Evolutionary conservation across 2,113 vertebrate species (phyloP).

Genomic region (Dasyornis broadbenti): DNA sequence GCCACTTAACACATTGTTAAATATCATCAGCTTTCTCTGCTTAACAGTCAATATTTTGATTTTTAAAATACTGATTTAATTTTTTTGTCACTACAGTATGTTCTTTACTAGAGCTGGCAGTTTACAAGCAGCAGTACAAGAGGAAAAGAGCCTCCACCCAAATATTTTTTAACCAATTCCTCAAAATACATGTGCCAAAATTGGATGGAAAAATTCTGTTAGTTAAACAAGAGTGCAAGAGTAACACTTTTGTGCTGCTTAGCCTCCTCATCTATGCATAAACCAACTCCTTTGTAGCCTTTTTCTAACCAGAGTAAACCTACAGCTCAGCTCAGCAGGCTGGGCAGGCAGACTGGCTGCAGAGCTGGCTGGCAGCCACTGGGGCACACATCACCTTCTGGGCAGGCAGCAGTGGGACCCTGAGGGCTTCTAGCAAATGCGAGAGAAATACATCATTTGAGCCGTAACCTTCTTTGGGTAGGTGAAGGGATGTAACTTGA

Average conservation of each 20-base stretch:
- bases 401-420: not conserved
- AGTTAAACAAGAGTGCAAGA: not conserved
- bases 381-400: not conserved
- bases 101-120: slow-evolving; percentile 4
- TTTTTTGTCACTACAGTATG: not conserved
- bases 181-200: not conserved
- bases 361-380: not conserved
- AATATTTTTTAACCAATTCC: not conserved
- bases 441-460: slow-evolving; percentile 23
- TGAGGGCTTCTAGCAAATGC: not conserved
- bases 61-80: not conserved
- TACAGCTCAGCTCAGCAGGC: not conserved
- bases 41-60: not conserved
- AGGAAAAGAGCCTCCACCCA: slow-evolving; percentile 21
- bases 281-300: not conserved
- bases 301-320: not conserved
- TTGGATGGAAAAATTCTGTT: not conserved
- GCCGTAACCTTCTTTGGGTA: slow-evolving; percentile 26
- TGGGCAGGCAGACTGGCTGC: not conserved
- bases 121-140: slow-evolving; percentile 8
- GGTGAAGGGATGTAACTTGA: slow-evolving; percentile 40
- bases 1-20: not conserved
- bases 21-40: not conserved
- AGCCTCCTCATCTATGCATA: not conserved
- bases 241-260: not conserved